Percentiles rank a stretch among this genome's conserved stretches.
Conservation (phyloP, 2,888 invertebrate species). For the Caenorhabditis imperialis region DNA sequence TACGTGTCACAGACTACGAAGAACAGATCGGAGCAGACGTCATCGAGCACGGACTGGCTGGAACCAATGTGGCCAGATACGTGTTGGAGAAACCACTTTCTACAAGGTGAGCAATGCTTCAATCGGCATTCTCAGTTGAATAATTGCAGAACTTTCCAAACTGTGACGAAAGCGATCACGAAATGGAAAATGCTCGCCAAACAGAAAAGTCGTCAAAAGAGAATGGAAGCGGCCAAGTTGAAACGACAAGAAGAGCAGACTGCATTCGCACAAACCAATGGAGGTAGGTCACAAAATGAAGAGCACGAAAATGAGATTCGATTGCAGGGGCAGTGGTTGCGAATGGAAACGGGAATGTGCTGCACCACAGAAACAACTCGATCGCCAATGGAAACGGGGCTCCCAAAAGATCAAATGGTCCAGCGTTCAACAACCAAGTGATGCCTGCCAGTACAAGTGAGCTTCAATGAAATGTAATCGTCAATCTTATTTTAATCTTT, state of each 20-base stretch:
- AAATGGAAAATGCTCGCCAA: conserved; percentile 73
- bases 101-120: conserved; percentile 55
- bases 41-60: conserved; percentile 77
- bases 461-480: background rate
- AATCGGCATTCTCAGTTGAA: background rate
- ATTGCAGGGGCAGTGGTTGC: background rate
- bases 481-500: background rate
- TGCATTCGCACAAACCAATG: conserved; percentile 39
- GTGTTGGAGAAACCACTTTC: conserved; percentile 67
- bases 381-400: conserved; percentile 19
- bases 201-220: conserved; percentile 56
- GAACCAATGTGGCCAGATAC: conserved; percentile 69
- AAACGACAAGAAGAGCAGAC: conserved; percentile 53
- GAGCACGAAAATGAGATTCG: conserved; percentile 2
- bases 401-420: conserved; percentile 25
- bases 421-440: conserved; percentile 44
- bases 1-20: conserved; percentile 76
- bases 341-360: conserved; percentile 43
- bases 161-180: conserved; percentile 72
- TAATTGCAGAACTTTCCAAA: conserved; percentile 67
- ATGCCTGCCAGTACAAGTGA: conserved; percentile 30
- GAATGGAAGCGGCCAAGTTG: conserved; percentile 58
- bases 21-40: conserved; percentile 78
- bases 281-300: conserved; percentile 21
- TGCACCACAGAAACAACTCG: conserved; percentile 34